phyloP scores from a whole-genome alignment of 2,113 vertebrate species.

The Ramphastos sulfuratus region DNA sequence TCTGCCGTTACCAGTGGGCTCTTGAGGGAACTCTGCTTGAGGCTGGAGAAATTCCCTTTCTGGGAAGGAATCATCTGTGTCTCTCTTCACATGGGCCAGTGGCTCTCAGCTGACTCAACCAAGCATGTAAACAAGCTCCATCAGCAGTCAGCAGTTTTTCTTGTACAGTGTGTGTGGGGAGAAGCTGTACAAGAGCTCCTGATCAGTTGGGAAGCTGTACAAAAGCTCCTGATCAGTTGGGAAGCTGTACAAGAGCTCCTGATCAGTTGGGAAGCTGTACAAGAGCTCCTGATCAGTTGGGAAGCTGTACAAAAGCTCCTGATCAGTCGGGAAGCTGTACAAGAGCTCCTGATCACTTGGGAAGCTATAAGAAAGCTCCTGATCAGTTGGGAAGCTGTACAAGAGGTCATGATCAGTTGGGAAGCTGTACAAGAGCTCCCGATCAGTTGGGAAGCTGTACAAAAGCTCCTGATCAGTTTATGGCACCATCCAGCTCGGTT shows the following conservation, averaged over 20 bases:
- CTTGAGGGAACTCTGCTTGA: neutral
- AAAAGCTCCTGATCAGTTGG: neutral
- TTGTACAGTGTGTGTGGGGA: fast-evolving
- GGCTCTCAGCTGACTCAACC: neutral
- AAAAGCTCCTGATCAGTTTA: neutral
- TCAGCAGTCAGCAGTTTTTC: neutral
- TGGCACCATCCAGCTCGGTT: neutral
- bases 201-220: neutral
- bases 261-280: neutral
- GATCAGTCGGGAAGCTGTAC: neutral
- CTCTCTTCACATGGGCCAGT: neutral
- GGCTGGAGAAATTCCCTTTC: neutral
- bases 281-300: neutral
- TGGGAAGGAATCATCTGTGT: neutral
- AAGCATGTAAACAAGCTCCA: neutral
- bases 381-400: neutral
- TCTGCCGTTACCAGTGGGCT: neutral
- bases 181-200: neutral
- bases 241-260: neutral
- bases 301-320: neutral
- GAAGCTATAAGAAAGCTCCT: neutral
- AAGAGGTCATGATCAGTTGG: neutral
- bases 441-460: neutral
- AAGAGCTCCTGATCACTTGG: neutral
- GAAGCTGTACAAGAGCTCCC: neutral